These are phyloP conservation scores for Platyura marginata DNA, from an alignment of 1,140 invertebrate genomes.

Conservation along the genomic window DNA sequence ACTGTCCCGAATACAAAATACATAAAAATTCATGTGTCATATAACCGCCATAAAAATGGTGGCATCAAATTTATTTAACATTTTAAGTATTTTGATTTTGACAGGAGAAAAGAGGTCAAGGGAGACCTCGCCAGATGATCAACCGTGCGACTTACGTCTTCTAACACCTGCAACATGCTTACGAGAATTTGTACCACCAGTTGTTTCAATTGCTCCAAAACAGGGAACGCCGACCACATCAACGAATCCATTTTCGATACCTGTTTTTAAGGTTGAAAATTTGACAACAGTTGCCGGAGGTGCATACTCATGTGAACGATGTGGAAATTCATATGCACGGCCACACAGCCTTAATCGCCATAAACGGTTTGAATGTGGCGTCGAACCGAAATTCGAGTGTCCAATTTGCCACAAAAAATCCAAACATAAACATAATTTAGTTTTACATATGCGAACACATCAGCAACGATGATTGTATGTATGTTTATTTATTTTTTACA, in stretches of 20 bases:
- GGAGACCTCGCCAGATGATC: conserved; percentile 3
- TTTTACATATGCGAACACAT: conserved; percentile 33
- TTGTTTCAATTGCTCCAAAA: neutral
- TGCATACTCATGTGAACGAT: conserved; percentile 28
- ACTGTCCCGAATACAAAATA: neutral
- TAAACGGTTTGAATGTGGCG: conserved; percentile 43
- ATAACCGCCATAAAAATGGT: neutral
- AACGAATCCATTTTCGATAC: neutral
- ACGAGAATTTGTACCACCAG: neutral
- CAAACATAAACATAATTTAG: conserved; percentile 35
- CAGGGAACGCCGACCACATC: neutral
- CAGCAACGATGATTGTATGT: conserved; percentile 25
- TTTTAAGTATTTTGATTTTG: neutral
- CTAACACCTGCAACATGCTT: conserved; percentile 4
- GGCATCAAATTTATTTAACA: neutral
- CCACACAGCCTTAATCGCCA: conserved; percentile 40
- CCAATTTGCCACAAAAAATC: conserved; percentile 37
- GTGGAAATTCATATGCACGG: conserved; percentile 34
- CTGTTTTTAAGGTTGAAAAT: neutral
- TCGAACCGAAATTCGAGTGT: conserved; percentile 35
- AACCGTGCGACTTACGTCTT: conserved; percentile 19
- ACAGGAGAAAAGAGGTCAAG: neutral
- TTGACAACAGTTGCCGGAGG: conserved; percentile 8
- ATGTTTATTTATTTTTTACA: neutral
- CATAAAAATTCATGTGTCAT: neutral